These are phyloP conservation scores for Sphinx pinastri DNA, from an alignment of 2,888 invertebrate genomes.

Conservation along the genomic window DNA sequence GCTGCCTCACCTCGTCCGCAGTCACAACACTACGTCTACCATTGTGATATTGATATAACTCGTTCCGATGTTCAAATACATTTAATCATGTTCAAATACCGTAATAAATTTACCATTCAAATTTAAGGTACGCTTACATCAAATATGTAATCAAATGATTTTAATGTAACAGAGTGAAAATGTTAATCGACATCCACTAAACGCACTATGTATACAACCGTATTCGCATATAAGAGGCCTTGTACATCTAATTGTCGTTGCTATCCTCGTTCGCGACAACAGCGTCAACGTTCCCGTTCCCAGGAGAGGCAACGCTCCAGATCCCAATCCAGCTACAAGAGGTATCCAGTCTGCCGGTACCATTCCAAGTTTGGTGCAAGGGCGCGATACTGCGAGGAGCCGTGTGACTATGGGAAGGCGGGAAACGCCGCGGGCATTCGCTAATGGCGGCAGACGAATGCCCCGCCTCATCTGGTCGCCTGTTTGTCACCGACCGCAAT, in stretches of 20 bases:
- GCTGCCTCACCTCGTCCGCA: not conserved
- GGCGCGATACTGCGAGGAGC: too few relatives aligned
- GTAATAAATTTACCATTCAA: not conserved
- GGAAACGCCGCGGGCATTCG: too few relatives aligned
- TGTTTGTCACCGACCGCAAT: too few relatives aligned
- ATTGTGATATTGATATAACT: conserved; percentile 9
- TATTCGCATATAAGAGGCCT: not conserved
- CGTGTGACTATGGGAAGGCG: too few relatives aligned
- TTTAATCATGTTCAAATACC: not conserved
- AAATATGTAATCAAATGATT: conserved; percentile 4
- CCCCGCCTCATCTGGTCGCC: too few relatives aligned
- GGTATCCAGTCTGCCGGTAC: too few relatives aligned
- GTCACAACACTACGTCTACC: not conserved
- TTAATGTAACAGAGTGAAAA: conserved; percentile 2
- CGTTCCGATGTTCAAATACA: not conserved
- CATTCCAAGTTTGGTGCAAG: too few relatives aligned
- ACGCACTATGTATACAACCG: not conserved
- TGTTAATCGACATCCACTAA: not conserved
- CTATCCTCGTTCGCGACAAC: too few relatives aligned
- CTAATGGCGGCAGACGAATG: too few relatives aligned
- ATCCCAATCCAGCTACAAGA: too few relatives aligned
- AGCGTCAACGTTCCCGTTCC: too few relatives aligned
- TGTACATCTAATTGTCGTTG: not conserved
- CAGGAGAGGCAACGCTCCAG: too few relatives aligned
- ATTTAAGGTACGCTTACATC: conserved; percentile 12